A percentile compares a stretch with the other conserved stretches of the same genome.
Conservation (phyloP, 2,113 vertebrate species). For the Anolis sagrei region DNA sequence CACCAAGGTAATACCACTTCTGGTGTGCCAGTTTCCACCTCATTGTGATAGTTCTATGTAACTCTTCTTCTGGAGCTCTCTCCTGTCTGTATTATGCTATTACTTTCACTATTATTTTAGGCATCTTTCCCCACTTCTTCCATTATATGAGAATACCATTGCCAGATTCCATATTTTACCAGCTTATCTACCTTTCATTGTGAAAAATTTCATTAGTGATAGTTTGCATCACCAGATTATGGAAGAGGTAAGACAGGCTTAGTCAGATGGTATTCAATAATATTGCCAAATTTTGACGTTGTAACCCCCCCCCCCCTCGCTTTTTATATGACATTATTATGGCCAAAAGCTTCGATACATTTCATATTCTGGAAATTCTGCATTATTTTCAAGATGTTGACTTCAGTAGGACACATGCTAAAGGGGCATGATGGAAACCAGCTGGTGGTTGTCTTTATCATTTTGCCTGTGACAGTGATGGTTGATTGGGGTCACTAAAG, state of each 20-base stretch:
- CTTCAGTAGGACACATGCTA: neutral
- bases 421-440: neutral
- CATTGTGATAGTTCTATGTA: too few relatives aligned
- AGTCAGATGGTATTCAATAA: neutral
- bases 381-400: neutral
- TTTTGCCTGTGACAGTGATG: neutral
- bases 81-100: too few relatives aligned
- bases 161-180: neutral
- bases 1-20: too few relatives aligned
- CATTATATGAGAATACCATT: neutral
- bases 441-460: constrained; percentile 15
- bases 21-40: too few relatives aligned
- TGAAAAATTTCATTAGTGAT: neutral
- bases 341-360: neutral
- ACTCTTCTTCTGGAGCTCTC: too few relatives aligned
- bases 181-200: neutral
- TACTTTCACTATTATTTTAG: too few relatives aligned
- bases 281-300: neutral
- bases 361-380: neutral
- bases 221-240: neutral
- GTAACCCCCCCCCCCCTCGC: too few relatives aligned
- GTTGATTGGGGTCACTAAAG: neutral
- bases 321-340: neutral
- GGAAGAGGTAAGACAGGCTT: neutral
- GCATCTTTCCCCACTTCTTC: neutral